A percentile compares a stretch with the other conserved stretches of the same genome.
These are phyloP conservation scores for Plagodis dolabraria DNA, from an alignment of 2,888 invertebrate species.

Conservation along the genomic window DNA sequence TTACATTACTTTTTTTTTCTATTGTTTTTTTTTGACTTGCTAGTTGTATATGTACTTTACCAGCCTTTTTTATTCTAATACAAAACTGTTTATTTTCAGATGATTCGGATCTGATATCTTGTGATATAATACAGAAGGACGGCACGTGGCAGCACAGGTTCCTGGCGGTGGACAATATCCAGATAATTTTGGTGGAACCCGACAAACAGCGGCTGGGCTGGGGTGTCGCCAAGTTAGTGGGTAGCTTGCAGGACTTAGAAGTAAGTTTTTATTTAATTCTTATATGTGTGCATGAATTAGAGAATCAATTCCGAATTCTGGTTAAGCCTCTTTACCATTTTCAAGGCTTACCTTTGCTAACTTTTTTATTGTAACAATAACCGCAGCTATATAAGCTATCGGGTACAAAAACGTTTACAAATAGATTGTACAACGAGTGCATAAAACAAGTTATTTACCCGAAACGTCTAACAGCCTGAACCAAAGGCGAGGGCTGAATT, in stretches of 20 bases:
- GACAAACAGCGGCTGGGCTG: constrained; percentile 97
- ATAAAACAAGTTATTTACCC: too few relatives aligned
- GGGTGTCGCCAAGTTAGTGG: constrained; percentile 98
- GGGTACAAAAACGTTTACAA: too few relatives aligned
- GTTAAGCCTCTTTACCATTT: too few relatives aligned
- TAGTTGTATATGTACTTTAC: not conserved
- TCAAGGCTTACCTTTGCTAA: too few relatives aligned
- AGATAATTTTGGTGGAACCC: constrained; percentile 98
- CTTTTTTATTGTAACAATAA: too few relatives aligned
- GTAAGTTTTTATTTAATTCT: constrained; percentile 60
- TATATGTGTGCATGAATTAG: too few relatives aligned
- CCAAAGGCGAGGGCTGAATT: too few relatives aligned
- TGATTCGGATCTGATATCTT: constrained; percentile 98
- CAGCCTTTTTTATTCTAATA: not conserved
- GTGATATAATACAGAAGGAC: constrained; percentile 96
- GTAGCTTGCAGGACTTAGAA: constrained; percentile 97
- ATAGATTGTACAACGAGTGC: too few relatives aligned
- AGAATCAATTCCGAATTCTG: too few relatives aligned
- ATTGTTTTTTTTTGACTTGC: not conserved
- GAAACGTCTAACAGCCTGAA: too few relatives aligned
- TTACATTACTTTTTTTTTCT: too few relatives aligned
- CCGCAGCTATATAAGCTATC: too few relatives aligned
- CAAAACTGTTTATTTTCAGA: constrained; percentile 85
- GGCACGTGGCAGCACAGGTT: constrained; percentile 96
- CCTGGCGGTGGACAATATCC: constrained; percentile 97